Conservation (phyloP, 2,797 vertebrate species). For the Rhabdomys pumilio region DNA sequence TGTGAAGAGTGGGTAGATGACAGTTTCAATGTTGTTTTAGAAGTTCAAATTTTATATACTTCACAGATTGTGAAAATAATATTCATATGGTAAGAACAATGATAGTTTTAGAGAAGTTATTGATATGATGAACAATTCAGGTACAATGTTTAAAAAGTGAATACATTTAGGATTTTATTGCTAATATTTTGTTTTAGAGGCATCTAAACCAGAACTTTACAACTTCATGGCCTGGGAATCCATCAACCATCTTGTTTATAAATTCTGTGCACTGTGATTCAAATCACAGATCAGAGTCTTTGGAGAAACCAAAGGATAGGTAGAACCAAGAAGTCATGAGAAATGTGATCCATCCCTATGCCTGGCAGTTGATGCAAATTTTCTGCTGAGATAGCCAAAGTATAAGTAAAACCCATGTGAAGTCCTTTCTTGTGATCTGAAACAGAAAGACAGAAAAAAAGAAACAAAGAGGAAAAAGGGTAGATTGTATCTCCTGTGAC, state of each 20-base stretch:
- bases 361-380: neutral
- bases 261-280: neutral
- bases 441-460: neutral
- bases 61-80: neutral
- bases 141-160: neutral
- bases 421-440: neutral
- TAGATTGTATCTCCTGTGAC: neutral
- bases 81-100: neutral
- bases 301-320: neutral
- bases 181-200: too few species aligned
- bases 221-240: neutral
- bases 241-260: neutral
- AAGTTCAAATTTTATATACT: neutral
- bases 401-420: neutral
- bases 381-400: neutral
- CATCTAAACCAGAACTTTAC: neutral
- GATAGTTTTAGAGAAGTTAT: neutral
- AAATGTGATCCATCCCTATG: neutral
- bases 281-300: neutral
- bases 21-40: neutral
- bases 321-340: neutral
- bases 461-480: neutral
- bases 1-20: neutral
- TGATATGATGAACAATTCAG: neutral
- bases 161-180: too few species aligned